phyloP scores from a whole-genome alignment of 2,888 invertebrate species.

The Drosophila mayaguana region DNA sequence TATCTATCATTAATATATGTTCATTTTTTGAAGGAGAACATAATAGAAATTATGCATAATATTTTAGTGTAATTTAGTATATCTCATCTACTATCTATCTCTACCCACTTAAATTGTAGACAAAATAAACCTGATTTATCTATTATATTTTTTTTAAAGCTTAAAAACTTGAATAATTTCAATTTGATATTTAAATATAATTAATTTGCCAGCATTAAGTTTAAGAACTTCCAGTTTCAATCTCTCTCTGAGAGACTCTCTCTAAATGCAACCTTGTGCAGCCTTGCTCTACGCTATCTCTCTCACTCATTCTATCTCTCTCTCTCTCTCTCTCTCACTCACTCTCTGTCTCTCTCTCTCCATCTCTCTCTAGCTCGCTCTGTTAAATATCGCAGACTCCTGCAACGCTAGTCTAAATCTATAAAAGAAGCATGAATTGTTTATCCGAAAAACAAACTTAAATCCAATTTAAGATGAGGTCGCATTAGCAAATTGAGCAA shows the following conservation, averaged over 20 bases:
- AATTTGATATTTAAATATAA: not conserved
- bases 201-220: not conserved
- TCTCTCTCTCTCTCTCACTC: not conserved
- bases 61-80: too few relatives aligned
- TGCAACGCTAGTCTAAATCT: not conserved
- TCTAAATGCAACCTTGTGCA: not conserved
- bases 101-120: not conserved
- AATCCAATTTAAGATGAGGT: not conserved
- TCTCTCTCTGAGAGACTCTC: not conserved
- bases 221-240: not conserved
- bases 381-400: not conserved
- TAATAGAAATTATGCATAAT: not conserved
- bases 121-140: not conserved
- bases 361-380: not conserved
- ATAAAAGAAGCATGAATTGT: not conserved
- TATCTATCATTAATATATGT: not conserved
- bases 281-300: not conserved
- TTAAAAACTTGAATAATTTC: not conserved
- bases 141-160: not conserved
- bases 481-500: constrained; percentile 15
- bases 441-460: constrained; percentile 7
- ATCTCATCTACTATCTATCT: not conserved
- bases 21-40: not conserved
- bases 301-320: too few relatives aligned
- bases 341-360: not conserved